Evolutionary conservation across 2,113 vertebrate species (phyloP), one percentile per base, ranked within the genome.

Genomic region (Saguinus imperator): DNA sequence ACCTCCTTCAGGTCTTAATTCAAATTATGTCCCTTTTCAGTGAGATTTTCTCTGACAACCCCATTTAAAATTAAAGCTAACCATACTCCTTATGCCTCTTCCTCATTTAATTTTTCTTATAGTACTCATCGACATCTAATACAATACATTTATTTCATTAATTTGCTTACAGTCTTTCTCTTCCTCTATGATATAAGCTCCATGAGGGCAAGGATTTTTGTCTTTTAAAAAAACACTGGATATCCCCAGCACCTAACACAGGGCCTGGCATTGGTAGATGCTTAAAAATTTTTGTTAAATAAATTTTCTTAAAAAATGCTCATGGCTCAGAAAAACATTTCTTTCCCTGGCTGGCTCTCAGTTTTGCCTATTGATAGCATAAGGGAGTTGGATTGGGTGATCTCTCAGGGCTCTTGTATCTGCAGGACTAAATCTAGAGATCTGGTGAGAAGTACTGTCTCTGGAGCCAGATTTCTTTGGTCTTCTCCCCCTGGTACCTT

Each of bases 51-150:
- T 57, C 23, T 86, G 8, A 80, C 11, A 52, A 25, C 29, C 17
- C 14, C 52, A 75, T 87, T 97, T 87, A 95, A 95, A 88, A 37
- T 87, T 58, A 1, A 48, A 97, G 48, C n/a, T 80, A 93, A 3
- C 20, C 43, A 70, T 92, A 73, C 50, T 87, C 23, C 23, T 83
- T 80, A 80, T 25, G 11, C 20, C 45, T 61, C 72, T 57, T 87
- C 23, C 16, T 9, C 27, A 40, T 75, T 96, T 93, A 77, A 85
- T 58, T 94, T 94, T 94, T 90, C 43, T 81, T 80, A 75, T 55
- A 87, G 8, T 87, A 57, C 1, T 83, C 55, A 91, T 73, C 10
- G 89, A 3, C n/a, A 92, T 93, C 29, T 83, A 73, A 96, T 82
- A 58, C 52, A 72, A 5, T 45, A 35, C 25, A 48, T 72, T 83